A percentile compares a stretch with the other conserved stretches of the same genome.
Evolutionary conservation across 2,797 vertebrate genomes (phyloP).

Genomic region (Tympanoctomys barrerae): DNA sequence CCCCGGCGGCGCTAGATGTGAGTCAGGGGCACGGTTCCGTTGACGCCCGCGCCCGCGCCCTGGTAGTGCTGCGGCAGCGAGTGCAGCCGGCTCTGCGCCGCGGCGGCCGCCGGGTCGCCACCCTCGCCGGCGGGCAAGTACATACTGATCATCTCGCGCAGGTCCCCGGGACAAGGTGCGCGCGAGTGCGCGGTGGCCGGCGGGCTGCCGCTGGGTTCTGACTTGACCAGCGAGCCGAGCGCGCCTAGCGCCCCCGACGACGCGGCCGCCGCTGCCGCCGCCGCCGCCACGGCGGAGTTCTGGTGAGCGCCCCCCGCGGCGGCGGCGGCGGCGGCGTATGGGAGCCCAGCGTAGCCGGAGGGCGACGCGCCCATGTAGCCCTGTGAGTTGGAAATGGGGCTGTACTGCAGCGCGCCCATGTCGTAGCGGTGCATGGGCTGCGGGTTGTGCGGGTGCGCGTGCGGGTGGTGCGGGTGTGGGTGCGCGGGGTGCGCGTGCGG

Average conservation of each 20-base stretch:
- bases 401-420: constrained; percentile 96
- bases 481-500: constrained; percentile 92
- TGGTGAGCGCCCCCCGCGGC: constrained; percentile 93
- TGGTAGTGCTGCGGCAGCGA: constrained; percentile 98
- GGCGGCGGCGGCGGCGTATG: constrained; percentile 94
- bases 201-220: constrained; percentile 97
- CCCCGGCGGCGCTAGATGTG: constrained; percentile 87
- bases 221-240: constrained; percentile 96
- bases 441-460: constrained; percentile 94
- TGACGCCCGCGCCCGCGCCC: constrained; percentile 95
- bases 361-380: constrained; percentile 98
- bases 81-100: constrained; percentile 96
- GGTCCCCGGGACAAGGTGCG: constrained; percentile 97
- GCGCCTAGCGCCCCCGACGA: constrained; percentile 95
- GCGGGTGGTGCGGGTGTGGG: constrained; percentile 92
- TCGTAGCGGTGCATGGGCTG: constrained; percentile 98
- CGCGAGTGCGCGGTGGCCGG: constrained; percentile 95
- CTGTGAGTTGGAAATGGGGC: constrained; percentile 97
- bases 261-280: constrained; percentile 90
- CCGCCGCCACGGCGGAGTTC: constrained; percentile 88
- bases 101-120: constrained; percentile 92
- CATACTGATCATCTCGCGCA: constrained; percentile 99
- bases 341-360: constrained; percentile 95
- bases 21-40: constrained; percentile 97
- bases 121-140: constrained; percentile 96